phyloP scores from a whole-genome alignment of 2,113 vertebrate species.

The Coreoperca whiteheadi region DNA sequence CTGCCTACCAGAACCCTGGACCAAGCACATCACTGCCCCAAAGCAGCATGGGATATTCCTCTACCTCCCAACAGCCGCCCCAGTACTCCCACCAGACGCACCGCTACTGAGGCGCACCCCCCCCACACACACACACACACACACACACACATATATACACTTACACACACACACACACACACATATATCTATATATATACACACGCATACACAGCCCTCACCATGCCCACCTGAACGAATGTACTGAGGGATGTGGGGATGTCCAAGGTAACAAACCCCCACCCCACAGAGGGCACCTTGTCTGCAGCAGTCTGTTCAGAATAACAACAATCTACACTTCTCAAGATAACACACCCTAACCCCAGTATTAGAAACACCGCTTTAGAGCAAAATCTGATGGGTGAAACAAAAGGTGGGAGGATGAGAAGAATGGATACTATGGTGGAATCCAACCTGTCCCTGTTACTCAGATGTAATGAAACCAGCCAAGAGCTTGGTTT shows the following conservation, averaged over 20 bases:
- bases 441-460: constrained; percentile 44
- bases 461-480: constrained; percentile 72
- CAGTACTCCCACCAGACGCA: constrained; percentile 99
- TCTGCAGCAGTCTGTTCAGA: constrained; percentile 84
- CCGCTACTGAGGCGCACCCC: constrained; percentile 92
- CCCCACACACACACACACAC: constrained; percentile 26
- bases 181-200: constrained; percentile 22
- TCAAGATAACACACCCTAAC: constrained; percentile 59
- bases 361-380: constrained; percentile 62
- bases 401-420: constrained; percentile 41
- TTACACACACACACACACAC: constrained; percentile 24
- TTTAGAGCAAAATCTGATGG: constrained; percentile 46
- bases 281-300: constrained; percentile 59
- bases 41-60: constrained; percentile 99
- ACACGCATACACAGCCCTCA: constrained; percentile 29
- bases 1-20: constrained; percentile 99
- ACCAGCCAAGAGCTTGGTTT: constrained; percentile 44
- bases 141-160: constrained; percentile 14
- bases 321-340: constrained; percentile 64
- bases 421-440: constrained; percentile 3
- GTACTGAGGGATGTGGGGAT: constrained; percentile 77
- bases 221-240: constrained; percentile 78
- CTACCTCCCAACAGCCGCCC: constrained; percentile 99
- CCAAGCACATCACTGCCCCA: constrained; percentile 99
- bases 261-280: constrained; percentile 52